These are phyloP conservation scores for Drosophila mercatorum DNA, from an alignment of 2,888 invertebrate genomes.

Conservation along the genomic window DNA sequence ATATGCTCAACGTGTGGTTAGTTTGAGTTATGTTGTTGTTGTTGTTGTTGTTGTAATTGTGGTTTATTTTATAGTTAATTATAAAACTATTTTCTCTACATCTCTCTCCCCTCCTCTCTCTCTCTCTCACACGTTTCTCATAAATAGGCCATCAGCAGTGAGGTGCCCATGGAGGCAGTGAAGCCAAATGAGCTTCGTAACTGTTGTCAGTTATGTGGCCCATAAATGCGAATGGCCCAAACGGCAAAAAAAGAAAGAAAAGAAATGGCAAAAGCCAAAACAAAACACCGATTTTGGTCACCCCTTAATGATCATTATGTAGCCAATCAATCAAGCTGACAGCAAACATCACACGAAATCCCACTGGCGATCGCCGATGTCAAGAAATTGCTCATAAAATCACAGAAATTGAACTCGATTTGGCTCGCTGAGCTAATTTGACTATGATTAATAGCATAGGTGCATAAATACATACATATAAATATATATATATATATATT, in stretches of 20 bases:
- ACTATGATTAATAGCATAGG: not conserved
- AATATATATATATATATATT: no score
- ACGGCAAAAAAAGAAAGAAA: slow-evolving; percentile 29
- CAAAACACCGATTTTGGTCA: slow-evolving; percentile 13
- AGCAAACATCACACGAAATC: not conserved
- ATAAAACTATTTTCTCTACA: not conserved
- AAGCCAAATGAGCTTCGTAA: slow-evolving; percentile 42
- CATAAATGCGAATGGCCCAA: slow-evolving; percentile 50
- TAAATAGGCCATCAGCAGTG: slow-evolving; percentile 62
- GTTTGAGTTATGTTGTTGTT: slow-evolving; percentile 11
- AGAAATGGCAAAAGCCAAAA: not conserved
- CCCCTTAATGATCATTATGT: slow-evolving; percentile 17
- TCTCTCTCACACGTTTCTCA: not conserved
- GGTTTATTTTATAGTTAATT: slow-evolving; percentile 32
- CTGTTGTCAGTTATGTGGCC: slow-evolving; percentile 71
- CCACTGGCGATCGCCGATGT: slow-evolving; percentile 1
- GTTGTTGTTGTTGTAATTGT: not conserved
- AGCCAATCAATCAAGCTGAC: slow-evolving; percentile 20
- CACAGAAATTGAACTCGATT: not conserved
- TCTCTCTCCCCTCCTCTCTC: not conserved
- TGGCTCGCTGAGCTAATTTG: not conserved
- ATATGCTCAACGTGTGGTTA: slow-evolving; percentile 15
- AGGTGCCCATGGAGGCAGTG: not conserved
- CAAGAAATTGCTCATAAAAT: not conserved
- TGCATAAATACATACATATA: no score